Base-by-base conservation (phyloP, 2,888 invertebrate species). In the Thumatha senex region DNA sequence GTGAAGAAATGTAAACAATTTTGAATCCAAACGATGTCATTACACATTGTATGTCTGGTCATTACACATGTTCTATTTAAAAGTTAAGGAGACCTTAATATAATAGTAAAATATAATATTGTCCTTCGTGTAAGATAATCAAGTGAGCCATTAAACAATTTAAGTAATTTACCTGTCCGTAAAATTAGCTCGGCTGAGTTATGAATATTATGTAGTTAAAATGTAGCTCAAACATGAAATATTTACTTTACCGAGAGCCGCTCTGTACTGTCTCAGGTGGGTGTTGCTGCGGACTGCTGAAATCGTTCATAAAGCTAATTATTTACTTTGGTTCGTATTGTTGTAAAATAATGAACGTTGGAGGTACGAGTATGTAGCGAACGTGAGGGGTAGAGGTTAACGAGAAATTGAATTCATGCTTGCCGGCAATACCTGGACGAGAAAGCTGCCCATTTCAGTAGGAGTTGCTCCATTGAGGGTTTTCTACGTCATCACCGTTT, bases 121-220 rank as follows among this genome's bases (percentile, higher is more conserved):
- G 48, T 41, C 33, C 46, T 29, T 14, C 45, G 42, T 35, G 36
- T 45, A 15, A 46, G 47, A 46, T 56, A 63, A 67, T 59, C 48
- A 57, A 59, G 59, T 59, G 54, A 61, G 49, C 51, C 42, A 46
- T 50, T 47, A 50, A 40, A 56, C 49, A 54, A 40, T 63, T 40
- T 54, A 62, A 58, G 52, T 61, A 55, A 44, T 60, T 51, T 64
- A 63, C 63, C 60, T 65, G 61, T 43, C 51, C 51, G 57, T 59
- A 49, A 62, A 68, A 63, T 72, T 62, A 56, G 55, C 59, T 48
- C 36, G 34, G 13, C 9, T 60, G 49, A 61, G 62, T 63, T 60
- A 67, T 58, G 60, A 51, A 67, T 39, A 48, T 24, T 24, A 24
- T 24, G 24, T 54, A 55, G 59, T 52, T 65, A 42, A 46, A 46